Conservation (phyloP, 1,140 invertebrate genomes). For the Drosophila pachea region DNA sequence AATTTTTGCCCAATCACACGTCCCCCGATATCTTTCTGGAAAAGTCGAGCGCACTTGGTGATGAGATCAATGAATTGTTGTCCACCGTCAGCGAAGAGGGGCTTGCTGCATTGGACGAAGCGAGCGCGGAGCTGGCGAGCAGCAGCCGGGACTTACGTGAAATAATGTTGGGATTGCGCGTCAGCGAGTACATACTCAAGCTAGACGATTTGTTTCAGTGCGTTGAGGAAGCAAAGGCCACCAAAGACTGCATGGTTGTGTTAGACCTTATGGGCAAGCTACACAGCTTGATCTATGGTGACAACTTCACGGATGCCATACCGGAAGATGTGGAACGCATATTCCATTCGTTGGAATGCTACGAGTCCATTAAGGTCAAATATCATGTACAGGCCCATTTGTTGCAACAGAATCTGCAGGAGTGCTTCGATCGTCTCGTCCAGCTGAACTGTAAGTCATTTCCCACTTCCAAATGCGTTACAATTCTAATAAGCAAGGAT, state of each 20-base stretch:
- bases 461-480: slow-evolving; percentile 69
- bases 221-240: slow-evolving; percentile 65
- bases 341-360: slow-evolving; percentile 65
- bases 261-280: slow-evolving; percentile 62
- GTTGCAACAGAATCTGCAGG: slow-evolving; percentile 68
- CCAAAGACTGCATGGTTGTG: slow-evolving; percentile 62
- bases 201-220: slow-evolving; percentile 73
- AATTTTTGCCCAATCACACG: slow-evolving; percentile 73
- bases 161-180: slow-evolving; percentile 53
- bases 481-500: slow-evolving; percentile 65
- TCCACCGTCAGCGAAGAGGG: slow-evolving; percentile 56
- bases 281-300: slow-evolving; percentile 58
- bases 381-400: slow-evolving; percentile 67
- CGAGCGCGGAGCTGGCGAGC: slow-evolving; percentile 52
- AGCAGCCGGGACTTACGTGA: slow-evolving; percentile 58
- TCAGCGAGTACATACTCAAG: slow-evolving; percentile 63
- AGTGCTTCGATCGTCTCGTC: slow-evolving; percentile 68
- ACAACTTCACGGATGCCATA: slow-evolving; percentile 23
- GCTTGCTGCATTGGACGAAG: slow-evolving; percentile 39
- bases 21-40: slow-evolving; percentile 65
- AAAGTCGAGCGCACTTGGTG: slow-evolving; percentile 48
- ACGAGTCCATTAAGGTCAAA: slow-evolving; percentile 69
- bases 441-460: slow-evolving; percentile 71
- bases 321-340: slow-evolving; percentile 56
- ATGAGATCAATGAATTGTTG: slow-evolving; percentile 60